Base-by-base conservation (phyloP, 2,113 vertebrate species). In the Baryphthengus martii region DNA sequence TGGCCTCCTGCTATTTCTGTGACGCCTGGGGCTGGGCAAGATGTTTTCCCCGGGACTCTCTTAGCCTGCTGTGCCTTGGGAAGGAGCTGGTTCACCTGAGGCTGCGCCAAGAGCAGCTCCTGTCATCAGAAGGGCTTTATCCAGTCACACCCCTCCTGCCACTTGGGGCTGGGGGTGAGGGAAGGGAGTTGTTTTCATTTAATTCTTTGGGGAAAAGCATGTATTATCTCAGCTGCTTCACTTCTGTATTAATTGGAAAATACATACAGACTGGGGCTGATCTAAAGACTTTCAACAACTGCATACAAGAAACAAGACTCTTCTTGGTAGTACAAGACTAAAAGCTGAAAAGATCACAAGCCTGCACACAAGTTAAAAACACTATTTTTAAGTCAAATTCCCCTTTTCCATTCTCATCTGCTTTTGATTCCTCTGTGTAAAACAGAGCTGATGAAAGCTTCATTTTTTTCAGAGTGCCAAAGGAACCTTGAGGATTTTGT, bases 161-260 rank as follows among this genome's bases (percentile, higher is more conserved):
- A 28, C 31, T 4, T 40, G 12, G 56, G 33, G 17, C 12, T 16
- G 7, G 6, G 5, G n/a, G 47, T 23, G 47, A 23, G 47, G 45
- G 11, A 18, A 7, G 3, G 28, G 11, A 47, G 6, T 6, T 7
- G 7, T 19, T 62, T n/a, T 31, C 49, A 77, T 10, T 17, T 23
- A 80, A 47, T 14, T 37, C 3, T 31, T 39, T 24, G 13, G 24
- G 45, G 9, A 76, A 62, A 84, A 45, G 13, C 26, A 21, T 35
- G 0, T 17, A 33, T 77, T 21, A 52, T 23, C 35, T 72, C 39
- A 42, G 42, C 31, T 73, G 44, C 24, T 74, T 87, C 28, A 66
- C 18, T 52, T 86, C 15, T 0, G 0, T 42, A 35, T 53, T 61
- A 13, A 42, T 2, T 71, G 33, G 25, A 37, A 65, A 65, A 79